Base-by-base conservation (phyloP, 2,888 invertebrate species). In the Drosophila eohydei region DNA sequence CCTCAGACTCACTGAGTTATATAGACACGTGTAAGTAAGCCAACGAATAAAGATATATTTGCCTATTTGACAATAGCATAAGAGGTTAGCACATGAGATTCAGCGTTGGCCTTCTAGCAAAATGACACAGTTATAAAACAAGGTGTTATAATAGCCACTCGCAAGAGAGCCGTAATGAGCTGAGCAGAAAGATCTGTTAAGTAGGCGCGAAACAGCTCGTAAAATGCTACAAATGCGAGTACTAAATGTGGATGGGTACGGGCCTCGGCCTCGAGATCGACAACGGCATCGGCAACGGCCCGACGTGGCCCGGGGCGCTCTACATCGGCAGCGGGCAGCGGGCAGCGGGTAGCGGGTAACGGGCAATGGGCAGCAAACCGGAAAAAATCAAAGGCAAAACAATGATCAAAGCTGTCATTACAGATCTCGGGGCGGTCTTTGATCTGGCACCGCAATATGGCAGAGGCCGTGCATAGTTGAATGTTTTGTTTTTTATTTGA, bases 401-500 rank as follows among this genome's bases (percentile, higher is more conserved):
- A 89, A 90, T 87, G 87, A 87, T 87, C 87, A 87, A 87, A 90
- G 87, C 87, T 87, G 87, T 87, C 87, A 87, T 87, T 87, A 87
- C 90, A 89, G 78, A 90, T 87, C 89, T 82, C 88, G 80, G 88
- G 90, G 82, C 88, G 89, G 88, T 88, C 87, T 87, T 87, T 87
- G 87, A 87, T 90, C 90, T 90, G 56, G 59, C 46, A 71, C 90
- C 90, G 90, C 85, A 83, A 74, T 88, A 81, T 78, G 87, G 80
- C 74, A 40, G 52, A 63, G 67, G 57, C 54, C 67, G 70, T 73
- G 70, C 80, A 68, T 71, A 71, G 77, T 83, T 88, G 73, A 74
- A 84, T 84, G 84, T 90, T 88, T 88, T 90, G 89, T 90, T 87
- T 87, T 87, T 87, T 90, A 90, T 87, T 87, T 87, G 90, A 87